These are phyloP conservation scores for Linepithema humile DNA, from an alignment of 1,140 invertebrate genomes.

Conservation along the genomic window DNA sequence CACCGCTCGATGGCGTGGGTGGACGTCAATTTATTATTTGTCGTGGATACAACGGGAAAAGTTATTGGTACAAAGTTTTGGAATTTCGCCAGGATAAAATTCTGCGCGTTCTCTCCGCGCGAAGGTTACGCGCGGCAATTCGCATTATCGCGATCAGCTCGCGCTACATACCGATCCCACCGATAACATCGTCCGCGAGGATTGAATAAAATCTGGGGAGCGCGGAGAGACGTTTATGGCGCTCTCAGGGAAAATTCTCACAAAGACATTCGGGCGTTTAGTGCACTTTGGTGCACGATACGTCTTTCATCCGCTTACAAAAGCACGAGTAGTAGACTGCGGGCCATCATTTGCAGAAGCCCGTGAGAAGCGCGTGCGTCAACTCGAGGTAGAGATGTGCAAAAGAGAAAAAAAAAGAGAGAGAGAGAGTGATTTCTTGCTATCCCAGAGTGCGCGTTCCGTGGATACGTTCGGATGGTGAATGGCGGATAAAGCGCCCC, in stretches of 20 bases:
- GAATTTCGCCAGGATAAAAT: background rate
- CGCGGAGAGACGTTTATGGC: background rate
- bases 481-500: constrained; percentile 70
- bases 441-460: constrained; percentile 46
- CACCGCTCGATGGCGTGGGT: background rate
- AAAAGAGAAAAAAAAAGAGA: background rate
- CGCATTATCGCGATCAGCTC: background rate
- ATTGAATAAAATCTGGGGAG: background rate
- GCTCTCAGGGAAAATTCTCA: background rate
- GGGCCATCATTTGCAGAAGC: constrained; percentile 51
- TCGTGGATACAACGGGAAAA: background rate
- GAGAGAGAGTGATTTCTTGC: constrained; percentile 18
- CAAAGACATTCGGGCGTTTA: constrained; percentile 17
- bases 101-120: background rate
- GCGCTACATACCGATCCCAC: background rate
- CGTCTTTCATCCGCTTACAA: constrained; percentile 35
- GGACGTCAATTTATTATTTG: background rate
- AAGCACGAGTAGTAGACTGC: constrained; percentile 5
- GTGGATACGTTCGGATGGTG: constrained; percentile 55
- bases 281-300: constrained; percentile 21
- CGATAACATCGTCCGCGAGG: background rate
- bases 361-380: constrained; percentile 9
- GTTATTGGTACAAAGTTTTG: background rate
- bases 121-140: background rate
- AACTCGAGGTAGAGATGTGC: background rate